Evolutionary conservation across 2,888 invertebrate species (phyloP).

Genomic region (Hypercompe scribonia): DNA sequence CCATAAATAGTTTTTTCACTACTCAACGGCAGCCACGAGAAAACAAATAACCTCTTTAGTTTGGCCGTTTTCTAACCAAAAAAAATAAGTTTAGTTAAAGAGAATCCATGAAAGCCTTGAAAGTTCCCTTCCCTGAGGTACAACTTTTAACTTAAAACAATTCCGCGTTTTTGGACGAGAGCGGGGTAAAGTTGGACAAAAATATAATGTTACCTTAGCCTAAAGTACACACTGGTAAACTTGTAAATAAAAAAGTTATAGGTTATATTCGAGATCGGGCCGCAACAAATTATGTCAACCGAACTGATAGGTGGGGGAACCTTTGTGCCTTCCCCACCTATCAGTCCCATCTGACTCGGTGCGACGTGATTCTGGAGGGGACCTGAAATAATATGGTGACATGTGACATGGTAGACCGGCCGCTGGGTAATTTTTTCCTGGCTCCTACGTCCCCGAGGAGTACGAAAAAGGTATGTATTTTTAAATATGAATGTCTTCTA

Average conservation of each 20-base stretch:
- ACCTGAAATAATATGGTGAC: too few relatives aligned
- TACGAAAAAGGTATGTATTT: too few relatives aligned
- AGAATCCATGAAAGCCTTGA: background rate
- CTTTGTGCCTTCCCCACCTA: too few relatives aligned
- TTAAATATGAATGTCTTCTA: background rate
- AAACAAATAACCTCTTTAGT: conserved; percentile 4
- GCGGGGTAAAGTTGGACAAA: background rate
- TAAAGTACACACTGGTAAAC: background rate
- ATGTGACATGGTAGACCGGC: too few relatives aligned
- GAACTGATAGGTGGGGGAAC: too few relatives aligned
- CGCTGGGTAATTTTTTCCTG: too few relatives aligned
- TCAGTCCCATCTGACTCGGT: too few relatives aligned
- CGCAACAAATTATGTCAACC: too few relatives aligned
- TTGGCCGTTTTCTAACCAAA: conserved; percentile 14
- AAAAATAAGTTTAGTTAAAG: conserved; percentile 11
- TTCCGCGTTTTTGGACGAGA: background rate
- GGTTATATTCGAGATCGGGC: too few relatives aligned
- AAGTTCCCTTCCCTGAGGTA: conserved; percentile 8
- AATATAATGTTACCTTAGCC: background rate
- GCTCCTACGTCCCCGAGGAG: too few relatives aligned
- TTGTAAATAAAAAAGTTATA: background rate
- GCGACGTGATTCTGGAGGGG: too few relatives aligned
- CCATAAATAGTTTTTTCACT: background rate
- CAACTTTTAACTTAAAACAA: conserved; percentile 6
- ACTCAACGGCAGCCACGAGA: background rate